Base-by-base conservation (phyloP, 2,797 vertebrate genomes). In the Eulemur rubriventer region DNA sequence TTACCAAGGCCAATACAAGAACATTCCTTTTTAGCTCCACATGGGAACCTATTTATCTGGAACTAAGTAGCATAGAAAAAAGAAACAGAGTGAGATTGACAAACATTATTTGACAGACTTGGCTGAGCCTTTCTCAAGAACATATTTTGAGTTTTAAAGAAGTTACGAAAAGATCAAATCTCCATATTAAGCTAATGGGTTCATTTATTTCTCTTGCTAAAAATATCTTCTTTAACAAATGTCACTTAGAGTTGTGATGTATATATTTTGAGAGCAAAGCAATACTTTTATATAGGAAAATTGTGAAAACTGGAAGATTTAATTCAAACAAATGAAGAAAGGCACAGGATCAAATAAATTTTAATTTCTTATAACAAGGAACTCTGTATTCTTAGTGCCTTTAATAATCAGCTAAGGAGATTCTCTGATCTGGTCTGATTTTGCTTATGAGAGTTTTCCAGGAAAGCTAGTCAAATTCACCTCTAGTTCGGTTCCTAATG, bases 91-190 rank as follows among this genome's bases (percentile, higher is more conserved):
- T 52, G 35, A 79, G 46, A 63, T 4, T 85, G 38, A 82, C 12
- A 84, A 84, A 84, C 0, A 38, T 38, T 75, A 59, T 83, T 89
- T 88, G 59, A 84, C 41, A 94, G 90, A 97, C 24, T 75, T 76
- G 30, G 52, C 38, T 90, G 57, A 82, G 4, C 86, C 67, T 76
- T 92, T 97, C 48, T 96, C 46, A 89, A 69, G 38, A 90, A 95
- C 16, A 18, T 70, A 50, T 94, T 96, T 90, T 48, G 46, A 85
- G 26, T 85, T 96, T 81, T 78, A 95, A 94, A 82, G 65, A 92
- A 88, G 67, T 57, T 63, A 76, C 55, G 48, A 22, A 88, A 89
- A 83, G n/a, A 88, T 59, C 33, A 69, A 26, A 81, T 46, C 22
- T 95, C 35, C 46, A 55, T 61, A 43, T 84, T 92, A 81, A 96